A percentile compares a stretch with the other conserved stretches of the same genome.
phyloP scores from a whole-genome alignment of 2,797 vertebrate species.

The Halcyon smyrnensis region DNA sequence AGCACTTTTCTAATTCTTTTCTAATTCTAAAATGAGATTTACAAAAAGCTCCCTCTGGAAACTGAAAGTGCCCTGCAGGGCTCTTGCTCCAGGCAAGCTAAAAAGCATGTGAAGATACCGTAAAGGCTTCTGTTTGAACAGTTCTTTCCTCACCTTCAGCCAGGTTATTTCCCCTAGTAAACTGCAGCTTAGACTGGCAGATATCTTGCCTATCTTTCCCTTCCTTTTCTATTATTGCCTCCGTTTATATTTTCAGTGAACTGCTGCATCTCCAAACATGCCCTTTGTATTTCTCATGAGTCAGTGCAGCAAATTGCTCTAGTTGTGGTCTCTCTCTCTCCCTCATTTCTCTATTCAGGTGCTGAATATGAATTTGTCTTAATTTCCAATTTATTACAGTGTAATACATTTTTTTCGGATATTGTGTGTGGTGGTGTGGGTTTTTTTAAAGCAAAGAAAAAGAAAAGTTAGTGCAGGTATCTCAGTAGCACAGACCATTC shows the following conservation, averaged over 20 bases:
- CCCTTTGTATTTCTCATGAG: neutral
- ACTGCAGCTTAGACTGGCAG: neutral
- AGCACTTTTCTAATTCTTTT: neutral
- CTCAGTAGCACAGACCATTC: fast-evolving
- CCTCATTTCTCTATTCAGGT: neutral
- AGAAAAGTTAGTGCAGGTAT: neutral
- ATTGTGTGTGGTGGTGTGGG: fast-evolving
- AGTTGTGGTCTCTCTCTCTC: neutral
- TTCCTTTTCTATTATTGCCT: neutral
- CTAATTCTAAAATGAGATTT: neutral
- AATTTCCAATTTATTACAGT: neutral
- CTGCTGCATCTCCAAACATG: neutral
- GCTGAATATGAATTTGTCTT: neutral
- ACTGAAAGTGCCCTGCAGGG: neutral
- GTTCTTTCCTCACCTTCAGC: neutral
- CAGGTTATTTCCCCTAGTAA: neutral
- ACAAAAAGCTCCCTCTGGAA: neutral
- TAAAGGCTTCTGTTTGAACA: neutral
- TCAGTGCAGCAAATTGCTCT: neutral
- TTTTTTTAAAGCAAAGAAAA: neutral
- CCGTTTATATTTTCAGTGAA: neutral
- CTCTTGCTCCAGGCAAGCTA: neutral
- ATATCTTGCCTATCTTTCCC: neutral
- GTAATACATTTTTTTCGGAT: neutral
- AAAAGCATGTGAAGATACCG: neutral